These are phyloP conservation scores for Aurelia aurita DNA, from an alignment of 30 jellyfish, hydroid and myxozoan species.

Conservation along the genomic window DNA sequence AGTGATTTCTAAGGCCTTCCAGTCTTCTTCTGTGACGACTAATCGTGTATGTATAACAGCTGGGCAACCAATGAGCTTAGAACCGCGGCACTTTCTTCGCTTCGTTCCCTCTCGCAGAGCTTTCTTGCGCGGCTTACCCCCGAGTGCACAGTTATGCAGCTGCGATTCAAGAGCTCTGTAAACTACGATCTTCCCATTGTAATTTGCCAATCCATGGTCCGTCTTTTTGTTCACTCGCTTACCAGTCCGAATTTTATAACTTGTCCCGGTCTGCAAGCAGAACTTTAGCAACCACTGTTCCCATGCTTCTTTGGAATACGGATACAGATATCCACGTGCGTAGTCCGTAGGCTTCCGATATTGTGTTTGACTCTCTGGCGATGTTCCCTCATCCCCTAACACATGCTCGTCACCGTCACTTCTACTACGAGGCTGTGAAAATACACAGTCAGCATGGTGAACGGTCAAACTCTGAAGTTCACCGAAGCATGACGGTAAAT, in stretches of 20 bases:
- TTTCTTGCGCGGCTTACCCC: constrained; percentile 97
- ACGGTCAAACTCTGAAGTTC: constrained; percentile 95
- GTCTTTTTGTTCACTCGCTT: constrained; percentile 95
- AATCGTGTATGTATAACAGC: constrained; percentile 98
- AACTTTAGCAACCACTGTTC: constrained; percentile 86
- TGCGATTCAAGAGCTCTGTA: constrained; percentile 97
- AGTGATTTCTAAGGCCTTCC: constrained; percentile 96
- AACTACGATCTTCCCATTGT: constrained; percentile 91
- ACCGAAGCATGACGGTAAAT: constrained; percentile 88
- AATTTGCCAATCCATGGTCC: constrained; percentile 98
- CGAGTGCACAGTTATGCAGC: constrained; percentile 96
- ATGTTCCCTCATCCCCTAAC: constrained; percentile 25
- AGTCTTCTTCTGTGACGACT: constrained; percentile 91
- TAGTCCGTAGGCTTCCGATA: constrained; percentile 94
- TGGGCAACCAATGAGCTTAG: constrained; percentile 96
- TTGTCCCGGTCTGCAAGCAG: constrained; percentile 94
- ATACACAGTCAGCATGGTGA: constrained; percentile 98
- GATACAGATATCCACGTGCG: constrained; percentile 97
- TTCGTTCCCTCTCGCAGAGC: constrained; percentile 86
- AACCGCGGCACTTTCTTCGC: constrained; percentile 95
- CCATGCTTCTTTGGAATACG: constrained; percentile 93
- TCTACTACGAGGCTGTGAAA: constrained; percentile 80
- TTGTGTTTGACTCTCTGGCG: constrained; percentile 12
- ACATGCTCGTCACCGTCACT: not conserved
- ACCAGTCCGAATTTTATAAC: constrained; percentile 94